Conservation (phyloP, 64 coral and sea anemone species). For the Actinia equina region DNA sequence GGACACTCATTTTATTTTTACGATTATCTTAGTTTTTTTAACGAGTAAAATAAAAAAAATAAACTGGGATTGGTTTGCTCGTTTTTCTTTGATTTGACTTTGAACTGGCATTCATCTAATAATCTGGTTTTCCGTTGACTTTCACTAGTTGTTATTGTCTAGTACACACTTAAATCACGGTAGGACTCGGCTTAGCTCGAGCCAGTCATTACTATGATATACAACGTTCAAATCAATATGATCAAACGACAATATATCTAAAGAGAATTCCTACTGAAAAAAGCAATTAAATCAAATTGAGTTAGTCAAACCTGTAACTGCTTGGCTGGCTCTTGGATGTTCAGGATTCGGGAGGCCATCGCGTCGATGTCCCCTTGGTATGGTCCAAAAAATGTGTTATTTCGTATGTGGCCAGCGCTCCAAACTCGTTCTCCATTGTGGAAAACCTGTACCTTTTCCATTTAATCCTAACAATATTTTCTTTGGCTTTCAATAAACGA, state of each 20-base stretch:
- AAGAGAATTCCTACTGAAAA: not conserved
- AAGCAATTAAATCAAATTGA: slow-evolving; percentile 2
- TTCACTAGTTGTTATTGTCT: not conserved
- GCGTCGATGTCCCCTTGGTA: slow-evolving; percentile 18
- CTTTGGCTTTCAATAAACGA: not conserved
- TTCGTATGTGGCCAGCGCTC: not conserved
- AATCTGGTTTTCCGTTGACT: not conserved
- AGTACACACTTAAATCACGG: not conserved
- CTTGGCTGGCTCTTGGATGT: slow-evolving; percentile 4
- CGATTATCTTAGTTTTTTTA: no score
- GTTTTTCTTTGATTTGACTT: no score
- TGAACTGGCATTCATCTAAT: not conserved
- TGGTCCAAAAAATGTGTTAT: slow-evolving; percentile 53
- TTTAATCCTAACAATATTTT: not conserved
- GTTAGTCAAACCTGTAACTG: slow-evolving; percentile 12
- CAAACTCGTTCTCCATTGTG: slow-evolving; percentile 34
- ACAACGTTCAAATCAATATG: not conserved
- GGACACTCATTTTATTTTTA: no score
- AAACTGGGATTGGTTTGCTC: no score
- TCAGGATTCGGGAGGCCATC: slow-evolving; percentile 17
- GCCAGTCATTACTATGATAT: not conserved
- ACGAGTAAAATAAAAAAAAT: no score
- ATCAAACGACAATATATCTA: no score
- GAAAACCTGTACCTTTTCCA: slow-evolving; percentile 28
- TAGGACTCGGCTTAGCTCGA: not conserved